Percentiles rank a stretch among this genome's conserved stretches.
phyloP scores from a whole-genome alignment of 2,113 vertebrate species.

The Hydrochoerus hydrochaeris region DNA sequence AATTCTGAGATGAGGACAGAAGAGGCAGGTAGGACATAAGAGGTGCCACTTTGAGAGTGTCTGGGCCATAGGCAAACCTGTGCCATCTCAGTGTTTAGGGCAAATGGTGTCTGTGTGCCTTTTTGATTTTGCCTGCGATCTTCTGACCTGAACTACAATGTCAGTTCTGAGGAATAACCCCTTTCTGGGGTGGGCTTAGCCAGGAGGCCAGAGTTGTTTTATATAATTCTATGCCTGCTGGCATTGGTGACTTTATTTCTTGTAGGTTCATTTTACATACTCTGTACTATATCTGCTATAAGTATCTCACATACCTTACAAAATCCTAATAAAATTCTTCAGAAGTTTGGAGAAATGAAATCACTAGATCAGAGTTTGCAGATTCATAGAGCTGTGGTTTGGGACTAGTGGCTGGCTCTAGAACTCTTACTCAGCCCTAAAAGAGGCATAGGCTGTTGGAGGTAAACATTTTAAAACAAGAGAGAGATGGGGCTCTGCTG shows the following conservation, averaged over 20 bases:
- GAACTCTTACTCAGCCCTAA: not conserved
- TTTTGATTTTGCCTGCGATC: not conserved
- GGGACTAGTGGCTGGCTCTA: not conserved
- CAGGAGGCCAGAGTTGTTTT: not conserved
- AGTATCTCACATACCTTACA: not conserved
- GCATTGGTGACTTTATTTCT: not conserved
- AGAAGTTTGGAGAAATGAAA: not conserved
- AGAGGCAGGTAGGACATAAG: not conserved
- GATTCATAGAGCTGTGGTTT: not conserved
- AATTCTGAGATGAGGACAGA: not conserved
- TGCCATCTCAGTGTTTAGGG: not conserved
- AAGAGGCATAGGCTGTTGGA: too few species aligned
- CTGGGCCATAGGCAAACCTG: not conserved
- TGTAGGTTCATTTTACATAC: not conserved
- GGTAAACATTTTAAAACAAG: not conserved
- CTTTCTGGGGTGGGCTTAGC: not conserved
- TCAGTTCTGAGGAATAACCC: not conserved
- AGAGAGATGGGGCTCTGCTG: not conserved
- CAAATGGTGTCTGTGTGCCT: rapidly evolving
- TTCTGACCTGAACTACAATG: not conserved
- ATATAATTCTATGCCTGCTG: rapidly evolving
- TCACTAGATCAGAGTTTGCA: not conserved
- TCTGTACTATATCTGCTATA: not conserved
- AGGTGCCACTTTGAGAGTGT: not conserved
- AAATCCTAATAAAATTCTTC: not conserved